Evolutionary conservation across 2,888 invertebrate species (phyloP).

Genomic region (Actias luna): DNA sequence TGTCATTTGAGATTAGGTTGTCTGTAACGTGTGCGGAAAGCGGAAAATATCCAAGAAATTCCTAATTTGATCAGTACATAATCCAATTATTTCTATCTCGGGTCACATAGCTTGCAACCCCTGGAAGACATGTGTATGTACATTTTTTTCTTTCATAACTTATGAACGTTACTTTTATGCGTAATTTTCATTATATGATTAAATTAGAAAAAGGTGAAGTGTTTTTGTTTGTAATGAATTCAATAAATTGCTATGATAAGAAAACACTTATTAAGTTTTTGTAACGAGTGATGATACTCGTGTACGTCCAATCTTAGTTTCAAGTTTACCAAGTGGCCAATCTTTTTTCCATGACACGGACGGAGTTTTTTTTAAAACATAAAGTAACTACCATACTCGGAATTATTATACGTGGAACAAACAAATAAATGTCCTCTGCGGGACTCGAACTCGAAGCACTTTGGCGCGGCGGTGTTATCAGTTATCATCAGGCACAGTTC

Average conservation of each 20-base stretch:
- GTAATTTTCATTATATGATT: neutral
- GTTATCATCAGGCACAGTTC: too few relatives aligned
- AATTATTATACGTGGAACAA: too few relatives aligned
- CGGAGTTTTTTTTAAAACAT: too few relatives aligned
- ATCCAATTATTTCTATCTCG: slow-evolving; percentile 63
- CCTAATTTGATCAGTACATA: slow-evolving; percentile 69
- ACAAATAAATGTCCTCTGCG: too few relatives aligned
- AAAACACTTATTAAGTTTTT: too few relatives aligned
- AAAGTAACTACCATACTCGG: too few relatives aligned
- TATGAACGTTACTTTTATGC: neutral
- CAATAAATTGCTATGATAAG: neutral
- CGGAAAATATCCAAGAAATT: slow-evolving; percentile 64
- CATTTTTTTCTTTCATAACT: slow-evolving; percentile 4
- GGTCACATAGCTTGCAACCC: slow-evolving; percentile 41
- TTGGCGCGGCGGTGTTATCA: too few relatives aligned
- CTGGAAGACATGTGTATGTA: slow-evolving; percentile 12
- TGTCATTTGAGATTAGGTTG: slow-evolving; percentile 47
- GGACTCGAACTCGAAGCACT: too few relatives aligned
- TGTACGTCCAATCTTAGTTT: too few relatives aligned
- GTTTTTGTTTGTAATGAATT: neutral
- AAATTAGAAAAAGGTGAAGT: neutral
- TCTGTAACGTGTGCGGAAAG: slow-evolving; percentile 44
- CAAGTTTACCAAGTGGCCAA: too few relatives aligned
- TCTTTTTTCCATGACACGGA: too few relatives aligned
- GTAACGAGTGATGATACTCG: too few relatives aligned